Evolutionary conservation across 2,113 vertebrate genomes (phyloP), one percentile per base, ranked within the genome.

Genomic region (Meles meles): DNA sequence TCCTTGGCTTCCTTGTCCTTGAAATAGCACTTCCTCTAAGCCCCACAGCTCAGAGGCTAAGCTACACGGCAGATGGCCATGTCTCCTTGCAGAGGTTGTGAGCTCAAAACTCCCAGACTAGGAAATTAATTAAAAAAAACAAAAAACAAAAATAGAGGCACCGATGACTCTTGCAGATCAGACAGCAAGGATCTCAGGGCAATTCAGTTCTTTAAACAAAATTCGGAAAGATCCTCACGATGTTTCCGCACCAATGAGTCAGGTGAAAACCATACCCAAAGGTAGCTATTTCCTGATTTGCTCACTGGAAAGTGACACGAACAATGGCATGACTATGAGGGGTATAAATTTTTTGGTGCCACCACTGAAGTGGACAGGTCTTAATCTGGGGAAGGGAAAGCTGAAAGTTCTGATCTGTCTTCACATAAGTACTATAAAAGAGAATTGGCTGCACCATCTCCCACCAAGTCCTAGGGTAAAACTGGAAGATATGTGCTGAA

Each of bases 111-210:
- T 96, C 90, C 93, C 12, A 91, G 83, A 80, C 52, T 84, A 34
- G 44, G 25, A 97, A 98, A 98, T 95, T 57, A 85, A 72, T 96
- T 98, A 96, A 72, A 96, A 96, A 63, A 96, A 96, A 72, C 95
- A 96, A 63, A 96, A 95, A 98, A 27, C 69, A 94, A 97, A 95
- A 65, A 47, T 42, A 20, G 31, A 87, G 39, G 37, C 37, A 57
- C 77, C 82, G 47, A 12, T 85, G 69, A 87, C 6, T 67, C 39
- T 69, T 14, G 34, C 1, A 65, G 89, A 94, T 93, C 23, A 85
- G 80, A 69, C 17, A 49, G 14, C 87, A 63, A 55, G 20, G 61
- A 52, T 59, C n/a, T 39, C 72, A 90, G 63, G 42, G 74, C 92
- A 76, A 96, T 92, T 20, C 18, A 79, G 2, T 59, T 82, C 47